phyloP scores from a whole-genome alignment of 1,140 invertebrate genomes.

The Camponotus vicinus region DNA sequence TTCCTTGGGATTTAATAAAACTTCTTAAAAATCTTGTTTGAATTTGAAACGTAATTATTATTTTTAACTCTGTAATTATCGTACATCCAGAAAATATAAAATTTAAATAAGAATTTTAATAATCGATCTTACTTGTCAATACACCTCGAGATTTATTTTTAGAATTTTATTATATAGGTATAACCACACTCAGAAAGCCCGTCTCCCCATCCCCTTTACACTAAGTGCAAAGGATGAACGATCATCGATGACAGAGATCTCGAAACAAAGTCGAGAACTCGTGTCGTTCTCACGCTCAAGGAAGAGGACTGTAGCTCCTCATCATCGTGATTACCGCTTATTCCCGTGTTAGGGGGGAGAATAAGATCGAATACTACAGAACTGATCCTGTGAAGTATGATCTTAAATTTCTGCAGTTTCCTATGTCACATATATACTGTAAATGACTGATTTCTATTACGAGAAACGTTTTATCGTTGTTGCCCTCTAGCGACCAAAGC shows the following conservation, averaged over 20 bases:
- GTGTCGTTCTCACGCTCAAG: slow-evolving; percentile 86
- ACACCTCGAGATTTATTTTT: too few species aligned
- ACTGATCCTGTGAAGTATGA: slow-evolving; percentile 87
- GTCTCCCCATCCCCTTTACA: slow-evolving; percentile 77
- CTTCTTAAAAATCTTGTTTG: background rate
- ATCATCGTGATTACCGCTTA: slow-evolving; percentile 85
- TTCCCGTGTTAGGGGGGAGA: slow-evolving; percentile 81
- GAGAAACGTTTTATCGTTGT: slow-evolving; percentile 12
- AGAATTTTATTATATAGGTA: background rate
- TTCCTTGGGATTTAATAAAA: background rate
- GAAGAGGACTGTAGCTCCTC: slow-evolving; percentile 74
- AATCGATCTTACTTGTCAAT: too few species aligned
- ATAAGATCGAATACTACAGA: slow-evolving; percentile 86
- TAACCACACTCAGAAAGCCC: slow-evolving; percentile 85
- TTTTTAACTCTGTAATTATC: background rate
- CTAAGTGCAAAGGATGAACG: slow-evolving; percentile 81
- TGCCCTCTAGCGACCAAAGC: background rate
- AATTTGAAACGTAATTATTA: background rate
- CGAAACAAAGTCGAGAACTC: slow-evolving; percentile 44
- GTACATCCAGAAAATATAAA: too few species aligned
- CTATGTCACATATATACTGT: background rate
- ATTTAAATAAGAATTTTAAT: too few species aligned
- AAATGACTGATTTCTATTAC: rapidly evolving
- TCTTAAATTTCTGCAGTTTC: slow-evolving; percentile 74
- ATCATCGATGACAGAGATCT: slow-evolving; percentile 84